Evolutionary conservation across 2,797 vertebrate genomes (phyloP).

Genomic region (Lacerta bilineata): DNA sequence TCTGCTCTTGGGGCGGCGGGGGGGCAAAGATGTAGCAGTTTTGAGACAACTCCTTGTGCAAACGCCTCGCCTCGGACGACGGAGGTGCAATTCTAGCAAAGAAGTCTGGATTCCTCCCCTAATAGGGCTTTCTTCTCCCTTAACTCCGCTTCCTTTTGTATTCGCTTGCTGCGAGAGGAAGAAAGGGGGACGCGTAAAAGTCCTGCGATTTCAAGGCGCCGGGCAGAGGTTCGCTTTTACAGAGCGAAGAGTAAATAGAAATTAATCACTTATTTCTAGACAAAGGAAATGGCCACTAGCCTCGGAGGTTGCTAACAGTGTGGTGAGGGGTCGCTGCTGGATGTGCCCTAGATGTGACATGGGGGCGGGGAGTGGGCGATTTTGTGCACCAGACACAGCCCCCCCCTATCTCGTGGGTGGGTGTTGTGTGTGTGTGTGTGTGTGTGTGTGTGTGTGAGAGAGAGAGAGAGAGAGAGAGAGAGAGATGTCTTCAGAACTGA

Average conservation of each 20-base stretch:
- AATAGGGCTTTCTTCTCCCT: background rate
- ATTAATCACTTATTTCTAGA: constrained; percentile 13
- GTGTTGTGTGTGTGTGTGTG: no score
- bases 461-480: background rate
- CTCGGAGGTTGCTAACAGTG: background rate
- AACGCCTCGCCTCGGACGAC: constrained; percentile 14
- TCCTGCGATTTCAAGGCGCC: background rate
- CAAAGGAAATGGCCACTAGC: constrained; percentile 40
- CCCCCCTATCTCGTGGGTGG: background rate
- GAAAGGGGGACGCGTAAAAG: constrained; percentile 33
- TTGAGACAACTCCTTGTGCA: background rate
- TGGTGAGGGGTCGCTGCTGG: constrained; percentile 38
- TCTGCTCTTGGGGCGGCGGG: background rate
- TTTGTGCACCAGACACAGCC: background rate
- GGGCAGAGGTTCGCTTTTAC: no score
- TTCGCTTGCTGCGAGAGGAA: background rate
- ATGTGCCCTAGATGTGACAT: constrained; percentile 39
- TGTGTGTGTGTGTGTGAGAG: background rate
- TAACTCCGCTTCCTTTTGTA: constrained; percentile 21
- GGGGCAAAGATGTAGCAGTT: constrained; percentile 12
- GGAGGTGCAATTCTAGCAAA: background rate
- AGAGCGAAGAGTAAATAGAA: constrained; percentile 3
- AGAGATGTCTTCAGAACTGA: no score
- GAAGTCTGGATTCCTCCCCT: background rate
- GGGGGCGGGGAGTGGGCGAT: background rate